phyloP scores from a whole-genome alignment of 2,797 vertebrate species.

The Etheostoma perlongum region DNA sequence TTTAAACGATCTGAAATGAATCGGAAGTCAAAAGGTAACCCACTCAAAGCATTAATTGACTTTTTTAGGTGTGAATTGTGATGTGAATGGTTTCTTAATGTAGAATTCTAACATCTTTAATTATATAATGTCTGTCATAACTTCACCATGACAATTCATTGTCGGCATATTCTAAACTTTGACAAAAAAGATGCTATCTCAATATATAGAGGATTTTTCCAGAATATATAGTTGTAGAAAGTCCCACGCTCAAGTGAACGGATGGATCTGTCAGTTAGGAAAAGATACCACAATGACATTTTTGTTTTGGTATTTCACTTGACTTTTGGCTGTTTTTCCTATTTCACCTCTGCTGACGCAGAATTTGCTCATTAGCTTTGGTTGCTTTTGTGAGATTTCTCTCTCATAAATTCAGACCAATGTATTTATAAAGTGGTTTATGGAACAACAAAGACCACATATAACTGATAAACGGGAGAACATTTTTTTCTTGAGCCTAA shows the following conservation, averaged over 20 bases:
- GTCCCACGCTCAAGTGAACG: conserved; percentile 34
- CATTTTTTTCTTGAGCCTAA: conserved; percentile 14
- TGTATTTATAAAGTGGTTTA: conserved; percentile 58
- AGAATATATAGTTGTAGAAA: conserved; percentile 53
- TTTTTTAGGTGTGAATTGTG: neutral
- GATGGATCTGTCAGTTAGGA: conserved; percentile 68
- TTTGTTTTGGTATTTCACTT: conserved; percentile 65
- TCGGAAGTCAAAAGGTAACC: conserved; percentile 4
- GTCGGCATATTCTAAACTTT: conserved; percentile 57
- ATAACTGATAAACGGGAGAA: conserved; percentile 13
- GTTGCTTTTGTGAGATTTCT: conserved; percentile 63
- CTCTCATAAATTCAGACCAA: conserved; percentile 57
- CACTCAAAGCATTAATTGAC: neutral
- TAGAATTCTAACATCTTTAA: neutral
- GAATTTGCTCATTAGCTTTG: conserved; percentile 71
- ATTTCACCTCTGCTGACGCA: conserved; percentile 61
- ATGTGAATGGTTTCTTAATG: neutral
- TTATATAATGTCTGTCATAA: conserved; percentile 27
- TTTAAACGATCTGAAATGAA: neutral
- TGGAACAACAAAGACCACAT: conserved; percentile 40
- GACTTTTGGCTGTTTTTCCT: conserved; percentile 49
- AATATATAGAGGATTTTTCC: conserved; percentile 35
- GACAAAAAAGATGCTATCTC: conserved; percentile 41
- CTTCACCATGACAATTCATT: conserved; percentile 32
- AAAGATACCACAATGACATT: conserved; percentile 66